These are phyloP conservation scores for Bellardia bayeri DNA, from an alignment of 2,888 invertebrate genomes.

Conservation along the genomic window DNA sequence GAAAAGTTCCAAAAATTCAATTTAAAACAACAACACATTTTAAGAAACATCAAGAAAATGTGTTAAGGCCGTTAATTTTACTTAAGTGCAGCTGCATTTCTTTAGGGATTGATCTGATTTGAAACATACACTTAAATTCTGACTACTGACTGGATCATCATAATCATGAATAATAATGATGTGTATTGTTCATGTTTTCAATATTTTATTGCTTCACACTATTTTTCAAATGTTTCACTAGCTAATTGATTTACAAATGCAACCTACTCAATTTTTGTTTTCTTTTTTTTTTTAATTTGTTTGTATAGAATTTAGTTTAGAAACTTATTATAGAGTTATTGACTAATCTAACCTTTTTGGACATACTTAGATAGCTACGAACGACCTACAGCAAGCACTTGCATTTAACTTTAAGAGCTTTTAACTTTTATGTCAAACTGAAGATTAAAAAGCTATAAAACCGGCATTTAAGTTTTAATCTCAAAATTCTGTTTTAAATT, in stretches of 20 bases:
- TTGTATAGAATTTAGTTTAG: constrained; percentile 12
- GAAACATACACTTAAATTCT: background rate
- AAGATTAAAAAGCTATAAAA: constrained; percentile 61
- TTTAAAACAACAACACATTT: constrained; percentile 34
- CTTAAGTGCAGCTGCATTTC: constrained; percentile 67
- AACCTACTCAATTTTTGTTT: constrained; percentile 24
- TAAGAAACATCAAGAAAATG: constrained; percentile 46
- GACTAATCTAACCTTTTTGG: constrained; percentile 48
- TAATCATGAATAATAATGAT: constrained; percentile 31
- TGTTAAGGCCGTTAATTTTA: constrained; percentile 69
- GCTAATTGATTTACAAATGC: constrained; percentile 59
- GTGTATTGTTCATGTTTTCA: constrained; percentile 2
- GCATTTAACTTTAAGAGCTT: constrained; percentile 49
- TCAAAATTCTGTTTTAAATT: constrained; percentile 36
- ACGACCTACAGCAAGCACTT: constrained; percentile 16
- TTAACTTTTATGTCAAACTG: constrained; percentile 40
- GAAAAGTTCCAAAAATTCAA: constrained; percentile 34
- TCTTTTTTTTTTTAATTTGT: background rate
- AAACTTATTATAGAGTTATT: constrained; percentile 31
- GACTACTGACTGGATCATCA: background rate
- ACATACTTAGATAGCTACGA: background rate
- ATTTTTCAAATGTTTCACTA: background rate
- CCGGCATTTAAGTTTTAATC: constrained; percentile 12
- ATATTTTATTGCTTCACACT: background rate
- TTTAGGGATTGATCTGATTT: constrained; percentile 48